Conservation (phyloP, 2,113 vertebrate species). For the Dolichotis patagonum region DNA sequence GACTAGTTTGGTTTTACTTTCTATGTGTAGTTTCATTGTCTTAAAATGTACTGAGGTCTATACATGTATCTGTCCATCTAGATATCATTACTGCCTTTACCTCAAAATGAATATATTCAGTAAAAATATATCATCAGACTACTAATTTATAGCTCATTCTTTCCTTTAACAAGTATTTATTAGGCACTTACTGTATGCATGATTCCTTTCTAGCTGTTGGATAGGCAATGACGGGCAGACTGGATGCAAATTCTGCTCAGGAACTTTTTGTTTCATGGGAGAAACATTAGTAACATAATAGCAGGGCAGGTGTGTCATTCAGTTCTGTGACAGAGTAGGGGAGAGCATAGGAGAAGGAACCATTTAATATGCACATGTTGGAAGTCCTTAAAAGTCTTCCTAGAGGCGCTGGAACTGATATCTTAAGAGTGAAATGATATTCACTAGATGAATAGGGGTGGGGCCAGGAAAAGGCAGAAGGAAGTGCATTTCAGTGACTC, state of each 20-base stretch:
- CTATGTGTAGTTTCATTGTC: neutral
- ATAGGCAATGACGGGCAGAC: neutral
- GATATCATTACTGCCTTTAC: neutral
- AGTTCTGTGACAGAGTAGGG: neutral
- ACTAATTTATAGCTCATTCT: neutral
- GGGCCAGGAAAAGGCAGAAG: neutral
- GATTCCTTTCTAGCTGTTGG: neutral
- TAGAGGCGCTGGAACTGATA: neutral
- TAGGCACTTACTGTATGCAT: neutral
- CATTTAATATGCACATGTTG: neutral
- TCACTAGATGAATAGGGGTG: neutral
- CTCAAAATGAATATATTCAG: constrained; percentile 1
- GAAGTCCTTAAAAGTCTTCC: neutral
- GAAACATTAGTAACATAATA: neutral
- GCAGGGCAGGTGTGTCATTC: neutral
- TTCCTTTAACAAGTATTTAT: neutral
- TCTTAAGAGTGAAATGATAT: neutral
- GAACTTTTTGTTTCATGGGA: neutral
- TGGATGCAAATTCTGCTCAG: neutral
- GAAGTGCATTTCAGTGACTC: neutral
- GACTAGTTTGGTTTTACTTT: neutral
- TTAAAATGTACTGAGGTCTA: neutral
- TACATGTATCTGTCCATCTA: neutral
- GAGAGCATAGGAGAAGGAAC: neutral
- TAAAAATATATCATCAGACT: neutral